These are phyloP conservation scores for Haliclona indistincta DNA, from an alignment of 37 sponge, comb jelly and placozoan species.

Conservation along the genomic window DNA sequence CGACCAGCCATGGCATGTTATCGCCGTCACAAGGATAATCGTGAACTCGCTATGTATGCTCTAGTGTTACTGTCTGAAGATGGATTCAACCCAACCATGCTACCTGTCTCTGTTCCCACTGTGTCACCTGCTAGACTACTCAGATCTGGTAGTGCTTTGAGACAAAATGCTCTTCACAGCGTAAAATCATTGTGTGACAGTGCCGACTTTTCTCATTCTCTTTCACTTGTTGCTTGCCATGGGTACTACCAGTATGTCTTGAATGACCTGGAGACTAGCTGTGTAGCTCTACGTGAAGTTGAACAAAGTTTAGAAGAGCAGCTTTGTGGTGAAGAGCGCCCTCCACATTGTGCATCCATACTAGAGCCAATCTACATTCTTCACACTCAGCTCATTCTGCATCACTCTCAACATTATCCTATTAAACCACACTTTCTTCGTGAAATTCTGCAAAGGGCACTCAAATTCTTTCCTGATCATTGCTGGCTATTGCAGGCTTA, in stretches of 20 bases:
- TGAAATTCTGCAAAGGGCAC: constrained; percentile 19
- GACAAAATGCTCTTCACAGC: too few relatives aligned
- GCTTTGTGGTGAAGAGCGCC: neutral
- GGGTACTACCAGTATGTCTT: constrained; percentile 55
- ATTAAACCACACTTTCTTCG: constrained; percentile 32
- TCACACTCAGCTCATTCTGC: constrained; percentile 30
- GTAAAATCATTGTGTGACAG: too few relatives aligned
- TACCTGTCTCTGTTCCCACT: neutral
- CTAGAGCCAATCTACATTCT: constrained; percentile 17
- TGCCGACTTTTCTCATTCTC: too few relatives aligned
- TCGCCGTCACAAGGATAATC: neutral
- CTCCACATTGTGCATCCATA: neutral
- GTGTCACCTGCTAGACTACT: constrained; percentile 22
- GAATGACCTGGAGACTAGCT: constrained; percentile 11
- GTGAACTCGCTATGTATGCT: constrained; percentile 27
- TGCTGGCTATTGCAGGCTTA: constrained; percentile 28
- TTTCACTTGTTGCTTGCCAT: too few relatives aligned
- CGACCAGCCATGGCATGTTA: neutral
- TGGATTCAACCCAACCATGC: neutral
- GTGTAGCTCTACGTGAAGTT: constrained; percentile 11
- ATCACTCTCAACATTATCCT: constrained; percentile 10
- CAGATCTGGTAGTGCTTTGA: too few relatives aligned
- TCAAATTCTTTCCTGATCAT: constrained; percentile 57
- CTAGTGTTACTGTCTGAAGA: constrained; percentile 46
- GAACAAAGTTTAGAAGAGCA: too few relatives aligned